Evolutionary conservation across 1,140 invertebrate genomes (phyloP).

Genomic region (Leptopilina boulardi): DNA sequence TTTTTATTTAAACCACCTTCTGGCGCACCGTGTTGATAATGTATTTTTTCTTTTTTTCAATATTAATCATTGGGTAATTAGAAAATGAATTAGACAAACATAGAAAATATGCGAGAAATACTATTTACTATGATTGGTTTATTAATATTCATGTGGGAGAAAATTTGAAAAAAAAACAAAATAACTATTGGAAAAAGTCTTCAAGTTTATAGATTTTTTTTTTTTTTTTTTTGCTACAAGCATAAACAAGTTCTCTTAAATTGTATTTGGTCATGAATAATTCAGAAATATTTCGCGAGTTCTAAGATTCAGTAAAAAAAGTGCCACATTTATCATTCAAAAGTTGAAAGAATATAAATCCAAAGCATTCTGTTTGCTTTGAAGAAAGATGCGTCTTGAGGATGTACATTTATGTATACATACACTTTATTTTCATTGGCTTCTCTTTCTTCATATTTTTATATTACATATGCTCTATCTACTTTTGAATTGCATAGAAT

Average conservation of each 20-base stretch:
- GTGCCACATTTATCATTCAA: constrained; percentile 16
- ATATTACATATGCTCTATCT: background rate
- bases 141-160: no score
- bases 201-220: no score
- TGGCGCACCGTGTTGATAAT: no score
- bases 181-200: no score
- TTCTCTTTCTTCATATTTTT: background rate
- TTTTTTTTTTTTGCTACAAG: no score
- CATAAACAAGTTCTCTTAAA: background rate
- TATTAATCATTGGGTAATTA: no score
- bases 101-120: no score
- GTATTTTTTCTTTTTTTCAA: no score
- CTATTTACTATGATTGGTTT: no score
- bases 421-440: background rate
- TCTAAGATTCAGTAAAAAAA: constrained; percentile 10
- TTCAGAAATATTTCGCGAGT: background rate
- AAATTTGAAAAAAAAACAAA: no score
- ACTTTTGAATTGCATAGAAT: background rate
- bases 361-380: constrained; percentile 8
- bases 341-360: constrained; percentile 16
- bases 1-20: no score
- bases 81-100: no score
- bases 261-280: background rate
- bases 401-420: background rate
- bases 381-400: background rate